phyloP scores from a whole-genome alignment of 2,797 vertebrate species.

The Malacoraja senta region DNA sequence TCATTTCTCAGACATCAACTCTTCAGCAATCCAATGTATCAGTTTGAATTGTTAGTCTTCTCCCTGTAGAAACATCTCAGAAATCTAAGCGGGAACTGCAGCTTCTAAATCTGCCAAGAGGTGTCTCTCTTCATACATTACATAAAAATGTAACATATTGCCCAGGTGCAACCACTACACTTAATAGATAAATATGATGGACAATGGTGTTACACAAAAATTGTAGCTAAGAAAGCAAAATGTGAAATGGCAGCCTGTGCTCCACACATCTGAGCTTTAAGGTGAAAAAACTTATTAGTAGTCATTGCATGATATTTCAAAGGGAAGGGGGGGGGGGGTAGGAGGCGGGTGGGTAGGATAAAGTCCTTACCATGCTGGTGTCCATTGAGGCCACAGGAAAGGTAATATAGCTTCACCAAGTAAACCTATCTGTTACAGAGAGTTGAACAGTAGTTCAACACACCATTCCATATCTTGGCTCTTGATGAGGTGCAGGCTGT shows the following conservation, averaged over 20 bases:
- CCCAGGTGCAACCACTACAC: background rate
- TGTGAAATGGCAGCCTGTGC: background rate
- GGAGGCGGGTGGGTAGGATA: background rate
- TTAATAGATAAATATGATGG: background rate
- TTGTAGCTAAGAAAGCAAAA: background rate
- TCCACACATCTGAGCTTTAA: background rate
- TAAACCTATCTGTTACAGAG: background rate
- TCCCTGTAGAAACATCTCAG: background rate
- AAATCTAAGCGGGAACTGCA: background rate
- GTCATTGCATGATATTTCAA: background rate
- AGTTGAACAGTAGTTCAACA: too few species aligned
- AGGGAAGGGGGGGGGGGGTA: too few species aligned
- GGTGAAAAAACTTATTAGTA: background rate
- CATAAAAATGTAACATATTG: background rate
- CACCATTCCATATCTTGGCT: too few species aligned
- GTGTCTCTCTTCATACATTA: background rate
- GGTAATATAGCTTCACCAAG: background rate
- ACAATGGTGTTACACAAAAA: too few species aligned
- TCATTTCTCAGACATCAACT: background rate
- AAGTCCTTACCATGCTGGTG: background rate
- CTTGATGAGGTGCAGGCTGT: too few species aligned
- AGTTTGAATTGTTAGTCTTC: background rate
- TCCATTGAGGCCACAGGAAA: background rate
- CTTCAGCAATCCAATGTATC: background rate
- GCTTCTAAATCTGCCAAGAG: background rate